These are phyloP conservation scores for Lycocorax pyrrhopterus DNA, from an alignment of 2,113 vertebrate genomes.

Conservation along the genomic window DNA sequence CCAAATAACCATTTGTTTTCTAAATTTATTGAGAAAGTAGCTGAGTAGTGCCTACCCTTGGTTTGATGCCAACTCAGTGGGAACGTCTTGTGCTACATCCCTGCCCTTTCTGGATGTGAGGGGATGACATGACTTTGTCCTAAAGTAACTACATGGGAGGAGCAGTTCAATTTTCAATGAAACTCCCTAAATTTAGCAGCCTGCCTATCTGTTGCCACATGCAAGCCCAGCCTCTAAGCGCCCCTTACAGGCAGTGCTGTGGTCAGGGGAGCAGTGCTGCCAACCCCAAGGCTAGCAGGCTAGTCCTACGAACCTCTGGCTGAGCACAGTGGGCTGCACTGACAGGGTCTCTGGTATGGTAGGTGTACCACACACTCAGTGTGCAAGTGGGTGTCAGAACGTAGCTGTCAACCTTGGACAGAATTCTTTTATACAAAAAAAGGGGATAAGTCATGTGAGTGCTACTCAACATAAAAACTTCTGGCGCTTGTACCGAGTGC, in stretches of 20 bases:
- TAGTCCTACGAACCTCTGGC: background rate
- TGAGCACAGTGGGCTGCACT: rapidly evolving
- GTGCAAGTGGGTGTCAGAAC: background rate
- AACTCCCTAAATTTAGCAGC: background rate
- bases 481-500: rapidly evolving
- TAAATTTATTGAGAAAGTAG: background rate
- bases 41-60: background rate
- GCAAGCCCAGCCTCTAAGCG: background rate
- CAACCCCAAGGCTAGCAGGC: too few relatives aligned
- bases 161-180: background rate
- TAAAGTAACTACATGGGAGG: background rate
- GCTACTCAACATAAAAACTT: background rate
- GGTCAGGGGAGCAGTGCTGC: background rate
- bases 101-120: background rate
- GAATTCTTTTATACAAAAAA: background rate
- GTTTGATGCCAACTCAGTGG: background rate
- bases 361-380: rapidly evolving
- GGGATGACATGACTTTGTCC: background rate
- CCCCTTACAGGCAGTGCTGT: background rate
- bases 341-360: background rate
- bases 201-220: background rate
- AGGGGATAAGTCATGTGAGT: background rate
- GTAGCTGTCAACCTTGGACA: background rate
- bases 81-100: background rate
- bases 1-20: background rate